phyloP scores from a whole-genome alignment of 2,797 vertebrate genomes.

The Manis javanica region DNA sequence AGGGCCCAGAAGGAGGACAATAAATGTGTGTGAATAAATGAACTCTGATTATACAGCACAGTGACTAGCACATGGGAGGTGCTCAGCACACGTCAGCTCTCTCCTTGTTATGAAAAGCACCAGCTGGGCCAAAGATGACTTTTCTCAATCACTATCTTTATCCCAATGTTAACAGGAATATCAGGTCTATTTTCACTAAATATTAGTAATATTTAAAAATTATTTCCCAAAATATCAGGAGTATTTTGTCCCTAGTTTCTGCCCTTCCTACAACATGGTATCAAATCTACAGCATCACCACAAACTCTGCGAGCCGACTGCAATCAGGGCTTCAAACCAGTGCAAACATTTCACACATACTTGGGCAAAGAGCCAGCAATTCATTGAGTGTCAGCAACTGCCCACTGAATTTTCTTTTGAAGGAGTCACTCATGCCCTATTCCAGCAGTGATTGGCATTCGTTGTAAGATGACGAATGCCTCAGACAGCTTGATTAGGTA shows the following conservation, averaged over 20 bases:
- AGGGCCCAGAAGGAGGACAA: neutral
- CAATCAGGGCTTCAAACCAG: conserved; percentile 61
- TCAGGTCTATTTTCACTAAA: neutral
- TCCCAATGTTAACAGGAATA: neutral
- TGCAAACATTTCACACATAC: conserved; percentile 75
- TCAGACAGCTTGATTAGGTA: conserved; percentile 78
- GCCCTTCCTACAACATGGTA: neutral
- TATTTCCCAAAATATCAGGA: neutral
- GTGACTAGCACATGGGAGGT: fast-evolving
- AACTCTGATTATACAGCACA: neutral
- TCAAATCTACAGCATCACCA: conserved; percentile 36
- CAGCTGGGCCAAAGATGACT: neutral
- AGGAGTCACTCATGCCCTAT: conserved; percentile 62
- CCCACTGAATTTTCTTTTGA: conserved; percentile 73
- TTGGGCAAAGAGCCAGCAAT: conserved; percentile 70
- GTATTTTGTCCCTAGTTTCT: neutral
- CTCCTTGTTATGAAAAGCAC: neutral
- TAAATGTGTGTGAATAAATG: neutral
- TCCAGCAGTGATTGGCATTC: conserved; percentile 66
- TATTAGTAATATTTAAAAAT: neutral
- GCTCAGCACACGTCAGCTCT: neutral
- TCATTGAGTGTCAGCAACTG: conserved; percentile 66
- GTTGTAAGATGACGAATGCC: conserved; percentile 75
- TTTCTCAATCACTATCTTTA: neutral
- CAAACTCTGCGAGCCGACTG: conserved; percentile 46